Evolutionary conservation across 2,797 vertebrate genomes (phyloP).

Genomic region (Phaenicophaeus curvirostris): DNA sequence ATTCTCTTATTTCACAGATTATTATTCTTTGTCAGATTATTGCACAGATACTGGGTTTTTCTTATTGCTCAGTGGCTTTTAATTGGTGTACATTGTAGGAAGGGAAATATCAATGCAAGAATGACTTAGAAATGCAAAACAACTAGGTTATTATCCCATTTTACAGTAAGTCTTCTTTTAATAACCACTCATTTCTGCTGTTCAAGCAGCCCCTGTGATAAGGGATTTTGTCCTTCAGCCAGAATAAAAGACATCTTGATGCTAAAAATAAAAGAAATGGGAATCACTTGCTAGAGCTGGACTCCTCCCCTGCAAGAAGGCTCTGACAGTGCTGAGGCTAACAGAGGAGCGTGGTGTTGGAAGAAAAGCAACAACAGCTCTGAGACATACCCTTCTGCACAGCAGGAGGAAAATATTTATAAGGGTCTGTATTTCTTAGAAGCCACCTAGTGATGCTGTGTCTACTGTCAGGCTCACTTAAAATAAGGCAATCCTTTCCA

Average conservation of each 20-base stretch:
- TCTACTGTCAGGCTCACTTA: background rate
- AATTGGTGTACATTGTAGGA: conserved; percentile 14
- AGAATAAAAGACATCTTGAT: conserved; percentile 68
- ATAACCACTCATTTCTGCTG: conserved; percentile 66
- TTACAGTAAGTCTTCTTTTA: conserved; percentile 65
- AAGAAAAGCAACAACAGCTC: conserved; percentile 51
- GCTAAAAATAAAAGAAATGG: conserved; percentile 69
- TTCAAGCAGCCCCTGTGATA: conserved; percentile 57
- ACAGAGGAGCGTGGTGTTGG: background rate
- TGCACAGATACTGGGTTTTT: conserved; percentile 14
- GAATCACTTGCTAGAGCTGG: conserved; percentile 61
- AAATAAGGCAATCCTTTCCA: background rate
- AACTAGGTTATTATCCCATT: conserved; percentile 60
- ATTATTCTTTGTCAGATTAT: conserved; percentile 34
- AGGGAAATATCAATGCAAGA: conserved; percentile 51
- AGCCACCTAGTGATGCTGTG: background rate
- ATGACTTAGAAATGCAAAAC: conserved; percentile 53
- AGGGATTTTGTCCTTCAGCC: conserved; percentile 68
- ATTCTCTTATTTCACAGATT: conserved; percentile 29
- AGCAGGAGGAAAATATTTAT: conserved; percentile 36
- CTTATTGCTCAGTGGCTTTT: conserved; percentile 30
- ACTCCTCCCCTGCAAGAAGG: conserved; percentile 57
- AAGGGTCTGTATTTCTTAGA: conserved; percentile 21
- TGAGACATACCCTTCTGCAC: conserved; percentile 13
- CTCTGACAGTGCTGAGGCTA: conserved; percentile 38